phyloP scores from a whole-genome alignment of 2,113 vertebrate species.

The Urocitellus parryii region DNA sequence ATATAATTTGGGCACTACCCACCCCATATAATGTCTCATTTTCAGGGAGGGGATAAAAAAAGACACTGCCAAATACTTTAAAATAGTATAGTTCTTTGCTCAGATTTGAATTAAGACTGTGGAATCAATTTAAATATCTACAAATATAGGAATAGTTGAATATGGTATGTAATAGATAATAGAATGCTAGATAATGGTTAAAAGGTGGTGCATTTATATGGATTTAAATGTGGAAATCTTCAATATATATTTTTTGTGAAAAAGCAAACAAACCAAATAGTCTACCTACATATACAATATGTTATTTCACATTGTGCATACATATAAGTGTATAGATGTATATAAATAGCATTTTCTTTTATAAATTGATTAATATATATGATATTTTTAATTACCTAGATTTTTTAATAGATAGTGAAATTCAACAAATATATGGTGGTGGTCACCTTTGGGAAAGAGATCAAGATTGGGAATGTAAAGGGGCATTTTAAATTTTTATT shows the following conservation, averaged over 20 bases:
- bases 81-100: not conserved
- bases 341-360: not conserved
- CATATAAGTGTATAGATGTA: not conserved
- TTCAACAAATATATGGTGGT: not conserved
- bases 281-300: not conserved
- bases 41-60: not conserved
- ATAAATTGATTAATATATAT: not conserved
- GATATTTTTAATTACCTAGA: not conserved
- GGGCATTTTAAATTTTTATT: not conserved
- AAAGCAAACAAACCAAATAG: not conserved
- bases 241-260: not conserved
- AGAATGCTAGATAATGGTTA: not conserved
- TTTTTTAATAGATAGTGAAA: not conserved
- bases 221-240: not conserved
- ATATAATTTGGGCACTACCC: not conserved
- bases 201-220: not conserved
- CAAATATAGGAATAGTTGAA: not conserved
- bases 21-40: not conserved
- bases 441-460: slow-evolving; percentile 28
- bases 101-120: not conserved
- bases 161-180: not conserved
- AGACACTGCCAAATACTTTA: not conserved
- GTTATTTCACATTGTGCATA: not conserved
- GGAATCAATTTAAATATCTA: slow-evolving; percentile 1
- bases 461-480: not conserved